These are phyloP conservation scores for Ricordea florida DNA, from an alignment of 92 coral and sea anemone genomes.

Conservation along the genomic window DNA sequence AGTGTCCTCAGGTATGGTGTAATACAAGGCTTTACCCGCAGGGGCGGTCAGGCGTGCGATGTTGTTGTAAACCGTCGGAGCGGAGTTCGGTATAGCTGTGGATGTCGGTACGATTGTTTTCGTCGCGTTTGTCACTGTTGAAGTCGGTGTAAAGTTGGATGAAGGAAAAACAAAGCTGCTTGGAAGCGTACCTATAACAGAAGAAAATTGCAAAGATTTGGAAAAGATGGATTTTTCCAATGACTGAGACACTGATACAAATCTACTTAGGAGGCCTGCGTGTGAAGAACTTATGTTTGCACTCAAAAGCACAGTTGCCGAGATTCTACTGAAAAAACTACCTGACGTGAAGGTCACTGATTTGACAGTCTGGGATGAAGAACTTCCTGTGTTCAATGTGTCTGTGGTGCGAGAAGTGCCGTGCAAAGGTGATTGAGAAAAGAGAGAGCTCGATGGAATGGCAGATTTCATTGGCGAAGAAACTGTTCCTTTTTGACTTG, in stretches of 20 bases:
- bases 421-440: not conserved
- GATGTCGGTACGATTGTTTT: conserved; percentile 46
- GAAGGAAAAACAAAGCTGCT: conserved; percentile 18
- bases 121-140: conserved; percentile 12
- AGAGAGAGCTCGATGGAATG: not conserved
- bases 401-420: not conserved
- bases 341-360: not conserved
- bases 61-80: conserved; percentile 71
- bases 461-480: not conserved
- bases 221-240: conserved; percentile 1
- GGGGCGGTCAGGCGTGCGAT: conserved; percentile 76
- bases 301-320: conserved; percentile 23
- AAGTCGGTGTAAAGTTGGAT: conserved; percentile 1
- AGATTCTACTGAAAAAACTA: not conserved
- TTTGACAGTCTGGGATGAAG: not conserved
- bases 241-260: not conserved
- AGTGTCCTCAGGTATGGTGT: conserved; percentile 74
- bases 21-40: conserved; percentile 76
- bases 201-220: conserved; percentile 25
- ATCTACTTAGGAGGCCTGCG: conserved; percentile 3
- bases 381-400: not conserved
- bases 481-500: no score
- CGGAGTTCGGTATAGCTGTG: conserved; percentile 60
- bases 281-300: conserved; percentile 6
- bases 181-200: conserved; percentile 36